Percentiles rank a stretch among this genome's conserved stretches.
Evolutionary conservation across 2,113 vertebrate species (phyloP).

Genomic region (Sardina pilchardus): DNA sequence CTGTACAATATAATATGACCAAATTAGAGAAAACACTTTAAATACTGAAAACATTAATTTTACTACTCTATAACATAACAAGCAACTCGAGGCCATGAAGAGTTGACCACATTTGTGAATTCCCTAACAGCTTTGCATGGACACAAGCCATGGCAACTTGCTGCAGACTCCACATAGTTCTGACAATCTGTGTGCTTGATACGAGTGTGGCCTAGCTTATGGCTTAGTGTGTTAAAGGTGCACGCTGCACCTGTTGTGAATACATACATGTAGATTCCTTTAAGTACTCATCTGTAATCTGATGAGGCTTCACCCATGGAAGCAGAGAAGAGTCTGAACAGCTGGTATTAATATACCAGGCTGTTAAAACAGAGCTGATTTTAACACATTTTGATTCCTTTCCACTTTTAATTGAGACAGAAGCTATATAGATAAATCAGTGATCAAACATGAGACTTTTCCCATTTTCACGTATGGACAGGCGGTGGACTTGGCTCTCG

Average conservation of each 20-base stretch:
- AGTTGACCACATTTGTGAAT: background rate
- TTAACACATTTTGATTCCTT: background rate
- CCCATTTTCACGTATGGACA: background rate
- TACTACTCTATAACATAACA: background rate
- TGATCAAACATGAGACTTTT: background rate
- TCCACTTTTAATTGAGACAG: background rate
- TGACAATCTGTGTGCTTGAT: slow-evolving; percentile 2
- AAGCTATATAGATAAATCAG: background rate
- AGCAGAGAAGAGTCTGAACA: background rate
- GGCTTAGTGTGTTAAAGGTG: background rate
- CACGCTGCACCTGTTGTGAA: background rate
- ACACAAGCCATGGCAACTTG: slow-evolving; percentile 5
- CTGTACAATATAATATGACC: background rate
- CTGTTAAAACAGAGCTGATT: background rate
- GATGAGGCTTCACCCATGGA: background rate
- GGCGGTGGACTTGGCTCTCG: background rate
- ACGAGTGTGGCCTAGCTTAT: background rate
- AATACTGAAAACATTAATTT: background rate
- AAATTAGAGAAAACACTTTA: background rate
- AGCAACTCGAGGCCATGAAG: background rate
- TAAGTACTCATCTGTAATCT: slow-evolving; percentile 4
- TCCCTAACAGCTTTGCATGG: background rate
- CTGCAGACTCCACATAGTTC: background rate
- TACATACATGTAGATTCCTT: background rate
- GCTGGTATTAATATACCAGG: background rate